phyloP scores from a whole-genome alignment of 2,113 vertebrate species.

The Sigmodon hispidus region DNA sequence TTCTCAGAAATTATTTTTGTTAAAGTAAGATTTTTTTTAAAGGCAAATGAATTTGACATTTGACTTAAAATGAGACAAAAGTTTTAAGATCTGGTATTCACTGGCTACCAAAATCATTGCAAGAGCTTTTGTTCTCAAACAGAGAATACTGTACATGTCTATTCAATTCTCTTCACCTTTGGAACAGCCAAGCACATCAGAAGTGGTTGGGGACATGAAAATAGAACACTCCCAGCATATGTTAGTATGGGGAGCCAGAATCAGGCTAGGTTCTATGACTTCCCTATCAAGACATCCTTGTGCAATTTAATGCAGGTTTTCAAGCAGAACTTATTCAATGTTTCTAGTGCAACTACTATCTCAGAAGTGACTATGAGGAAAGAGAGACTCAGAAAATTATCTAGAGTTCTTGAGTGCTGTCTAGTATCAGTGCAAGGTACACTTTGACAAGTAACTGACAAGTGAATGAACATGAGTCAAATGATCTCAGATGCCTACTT shows the following conservation, averaged over 20 bases:
- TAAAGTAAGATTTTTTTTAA: background rate
- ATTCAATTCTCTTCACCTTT: background rate
- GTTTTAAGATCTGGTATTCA: background rate
- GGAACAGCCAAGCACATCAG: background rate
- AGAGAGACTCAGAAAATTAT: background rate
- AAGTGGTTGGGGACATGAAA: background rate
- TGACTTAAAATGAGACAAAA: constrained; percentile 14
- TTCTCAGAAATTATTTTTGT: background rate
- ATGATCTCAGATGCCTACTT: background rate
- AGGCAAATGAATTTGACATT: constrained; percentile 21
- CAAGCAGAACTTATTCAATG: background rate
- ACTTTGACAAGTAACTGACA: background rate
- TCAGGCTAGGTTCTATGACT: background rate
- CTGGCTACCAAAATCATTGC: background rate
- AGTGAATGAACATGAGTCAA: background rate
- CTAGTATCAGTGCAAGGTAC: rapidly evolving
- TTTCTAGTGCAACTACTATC: background rate
- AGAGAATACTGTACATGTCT: background rate
- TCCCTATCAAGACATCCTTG: background rate
- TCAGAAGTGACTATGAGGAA: background rate
- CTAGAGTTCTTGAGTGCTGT: rapidly evolving
- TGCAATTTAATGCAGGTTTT: background rate
- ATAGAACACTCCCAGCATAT: rapidly evolving
- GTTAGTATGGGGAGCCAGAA: background rate
- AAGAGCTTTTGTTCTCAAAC: background rate